Base-by-base conservation (phyloP, 2,113 vertebrate genomes). In the Percina caprodes region DNA sequence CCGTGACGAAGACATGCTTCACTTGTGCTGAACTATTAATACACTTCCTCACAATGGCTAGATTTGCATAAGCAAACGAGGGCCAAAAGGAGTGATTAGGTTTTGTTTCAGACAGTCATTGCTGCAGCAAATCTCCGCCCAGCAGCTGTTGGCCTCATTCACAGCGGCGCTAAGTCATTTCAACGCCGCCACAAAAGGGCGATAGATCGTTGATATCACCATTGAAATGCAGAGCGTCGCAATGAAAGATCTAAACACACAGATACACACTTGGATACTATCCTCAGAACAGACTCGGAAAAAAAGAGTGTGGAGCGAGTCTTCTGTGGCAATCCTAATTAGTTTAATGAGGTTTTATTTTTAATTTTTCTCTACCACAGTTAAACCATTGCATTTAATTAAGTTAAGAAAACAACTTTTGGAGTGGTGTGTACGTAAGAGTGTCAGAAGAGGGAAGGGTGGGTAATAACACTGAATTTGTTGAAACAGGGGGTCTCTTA, bases 341-440 rank as follows among this genome's bases (percentile, higher is more conserved):
- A 91, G 81, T 82, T 88, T 83, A 90, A 91, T 86, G 81, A 90
- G 51, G 39, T 42, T 42, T 42, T 42, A 11, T n/a, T 86, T 77
- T 83, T 74, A 21, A 83, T 68, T 18, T 58, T 51, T 35, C 72
- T 30, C 69, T 49, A 82, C 60, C 68, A 75, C 66, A 79, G 69
- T 82, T 61, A 89, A 88, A 79, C 88, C 49, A 86, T 33, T 79
- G 84, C 62, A 72, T 88, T 88, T 86, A 87, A 92, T 91, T 87
- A 90, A 90, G 90, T 78, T 87, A 83, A 89, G 84, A 89, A 80
- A 89, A 86, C 71, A 87, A 86, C 77, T 87, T 87, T 74, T 77
- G 26, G 54, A 73, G 79, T 62, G 51, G 61, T 52, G 74, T 62
- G 39, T 52, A 16, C 65, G 61, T 30, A 54, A 0, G 73, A 26